Base-by-base conservation (phyloP, 1,140 invertebrate genomes). In the Drepana arcuata region DNA sequence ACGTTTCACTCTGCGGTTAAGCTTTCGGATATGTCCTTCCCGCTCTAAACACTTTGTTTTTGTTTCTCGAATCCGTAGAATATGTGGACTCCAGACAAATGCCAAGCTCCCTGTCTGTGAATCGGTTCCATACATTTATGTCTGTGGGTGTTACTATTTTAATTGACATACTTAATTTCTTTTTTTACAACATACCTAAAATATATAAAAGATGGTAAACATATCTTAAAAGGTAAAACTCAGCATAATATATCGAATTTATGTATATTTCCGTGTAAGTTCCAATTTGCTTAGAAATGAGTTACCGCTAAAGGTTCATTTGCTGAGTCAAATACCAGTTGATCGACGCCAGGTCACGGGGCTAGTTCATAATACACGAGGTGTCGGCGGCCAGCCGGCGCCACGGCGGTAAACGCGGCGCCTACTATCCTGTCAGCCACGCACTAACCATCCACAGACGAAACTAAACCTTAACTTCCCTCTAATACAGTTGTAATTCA, bases 301-400 rank as follows among this genome's bases (percentile, higher is more conserved):
- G 53, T 69, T 52, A 54, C 38, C 50, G 46, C 59, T 64, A 68
- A 59, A 45, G 46, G 41, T 63, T 55, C 49, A 63, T 68, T 58
- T 72, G 66, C 48, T 65, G 60, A 74, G 66, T 74, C 65, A 75
- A 73, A 69, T 72, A 63, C 56, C 57, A 75, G 63, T 74, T 72
- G 73, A 78, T 78, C 69, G 71, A 68, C 65, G 71, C 61, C 75
- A 56, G 73, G 77, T 81, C 69, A 74, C 68, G 61, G 45, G 68
- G 72, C 73, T 77, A 78, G 77, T 78, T 67, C 71, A 80, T 80
- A 75, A 78, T 78, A 78, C 71, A 78, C 71, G 71, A 78, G 73
- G 71, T 78, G 71, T 70, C 59, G 63, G 67, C 75, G 75, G 70
- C 77, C 48, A 60, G 69, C 54, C 68, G 75, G 77, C 77, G 77